A percentile compares a stretch with the other conserved stretches of the same genome.
Conservation (phyloP, 2,113 vertebrate species). For the Eudorcas thomsonii region DNA sequence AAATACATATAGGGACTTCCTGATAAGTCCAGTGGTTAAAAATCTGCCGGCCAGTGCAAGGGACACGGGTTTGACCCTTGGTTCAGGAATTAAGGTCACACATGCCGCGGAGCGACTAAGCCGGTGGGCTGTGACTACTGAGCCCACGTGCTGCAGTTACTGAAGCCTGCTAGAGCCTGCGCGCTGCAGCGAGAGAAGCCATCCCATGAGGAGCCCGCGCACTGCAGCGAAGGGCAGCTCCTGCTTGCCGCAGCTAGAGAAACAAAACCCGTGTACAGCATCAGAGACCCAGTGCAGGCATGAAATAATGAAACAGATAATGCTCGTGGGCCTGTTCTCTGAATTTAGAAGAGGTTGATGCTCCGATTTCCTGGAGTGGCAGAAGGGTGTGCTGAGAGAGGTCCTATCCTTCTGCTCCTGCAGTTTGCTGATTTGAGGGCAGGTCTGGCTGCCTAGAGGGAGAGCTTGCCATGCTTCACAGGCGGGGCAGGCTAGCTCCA, state of each 20-base stretch:
- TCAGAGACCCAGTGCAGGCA: not conserved
- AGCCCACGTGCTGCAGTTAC: not conserved
- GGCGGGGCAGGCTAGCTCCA: not conserved
- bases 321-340: rapidly evolving
- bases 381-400: not conserved
- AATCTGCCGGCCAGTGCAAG: not conserved
- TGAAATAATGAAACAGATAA: not conserved
- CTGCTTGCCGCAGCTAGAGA: not conserved
- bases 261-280: not conserved
- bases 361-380: not conserved
- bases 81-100: not conserved
- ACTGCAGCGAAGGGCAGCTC: not conserved
- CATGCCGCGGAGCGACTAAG: not conserved
- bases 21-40: not conserved
- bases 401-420: not conserved
- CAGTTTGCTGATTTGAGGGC: not conserved
- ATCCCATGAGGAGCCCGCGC: not conserved
- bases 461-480: not conserved
- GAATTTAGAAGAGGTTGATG: not conserved
- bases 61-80: not conserved
- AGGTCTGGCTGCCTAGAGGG: not conserved
- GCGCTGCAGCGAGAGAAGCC: not conserved
- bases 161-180: not conserved
- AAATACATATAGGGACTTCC: not conserved
- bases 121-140: not conserved